Base-by-base conservation (phyloP, 1,140 invertebrate species). In the Vanessa tameamea region DNA sequence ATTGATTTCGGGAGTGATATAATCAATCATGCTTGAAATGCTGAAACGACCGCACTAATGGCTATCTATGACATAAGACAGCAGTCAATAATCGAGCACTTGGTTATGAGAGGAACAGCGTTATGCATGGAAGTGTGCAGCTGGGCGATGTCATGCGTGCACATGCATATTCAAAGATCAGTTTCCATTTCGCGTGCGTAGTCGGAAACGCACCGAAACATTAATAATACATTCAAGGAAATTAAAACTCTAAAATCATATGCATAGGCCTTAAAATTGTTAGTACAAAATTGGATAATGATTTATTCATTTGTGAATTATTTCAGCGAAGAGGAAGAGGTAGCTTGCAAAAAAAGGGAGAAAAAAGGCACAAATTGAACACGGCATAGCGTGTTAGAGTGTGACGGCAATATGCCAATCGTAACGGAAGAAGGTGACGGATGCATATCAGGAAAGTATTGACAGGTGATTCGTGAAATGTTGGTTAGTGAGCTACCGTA, bases 141-240 rank as follows among this genome's bases (percentile, higher is more conserved):
- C 84, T 83, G 85, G 68, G 69, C 69, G 77, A 78, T 66, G 77
- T 77, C 73, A 82, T 80, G 82, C 86, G 84, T 85, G 83, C 80
- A 82, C 83, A 92, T 92, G 77, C 84, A 92, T 91, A 92, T 92
- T 92, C 88, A 92, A 88, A 90, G 88, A 89, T 91, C 81, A 85
- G 85, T 90, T 88, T 89, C 86, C 87, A 92, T 90, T 91, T 91
- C 85, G 87, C 82, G 83, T 88, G 85, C 84, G 86, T 90, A 91
- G 90, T 88, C 88, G 87, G 87, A 87, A 92, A 87, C 82, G 80
- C 77, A 80, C 79, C 81, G 68, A 82, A 82, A 79, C 78, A 78
- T 71, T 76, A 57, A 57, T 57, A 16, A 0, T 26, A 57, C 2
- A 23, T 57, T 67, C 77, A 83, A 81, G 76, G 83, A 77, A 90